Evolutionary conservation across 2,797 vertebrate species (phyloP), one percentile per base, ranked within the genome.

Genomic region (Lagocephalus sceleratus): DNA sequence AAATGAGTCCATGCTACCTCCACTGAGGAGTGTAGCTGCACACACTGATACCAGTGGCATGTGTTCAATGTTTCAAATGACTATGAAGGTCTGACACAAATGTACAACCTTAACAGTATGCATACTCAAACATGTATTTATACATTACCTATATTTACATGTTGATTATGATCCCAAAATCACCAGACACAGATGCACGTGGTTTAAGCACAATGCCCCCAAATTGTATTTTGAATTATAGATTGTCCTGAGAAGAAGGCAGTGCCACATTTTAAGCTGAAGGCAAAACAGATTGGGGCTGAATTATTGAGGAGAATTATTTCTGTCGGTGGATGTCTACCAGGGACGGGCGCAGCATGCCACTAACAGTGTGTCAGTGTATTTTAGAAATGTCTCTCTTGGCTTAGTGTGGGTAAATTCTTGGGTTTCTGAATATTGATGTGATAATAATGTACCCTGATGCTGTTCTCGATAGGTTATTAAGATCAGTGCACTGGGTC

Each of bases 401-500:
- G 69, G 73, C 66, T 21, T 50, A 56, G 49, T 82, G 44, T 58
- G 43, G 58, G 73, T 57, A 49, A 40, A 68, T 68, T 39, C 25
- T 55, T 14, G 19, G 51, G 35, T 60, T 8, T 65, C 32, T 60
- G 63, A 46, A 63, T 67, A 63, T 56, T 52, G 46, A 76, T 71
- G 62, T 55, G 47, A 51, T 20, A 45, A 20, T 40, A 2, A 32
- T 60, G 40, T 49, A 48, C 22, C 21, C 44, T 44, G 26, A 29
- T 43, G 40, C 38, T 71, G n/a, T 67, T 57, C 32, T 51, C 59
- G 60, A 5, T 22, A 99, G 97, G 97, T 98, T 63, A 82, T 99
- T 48, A 99, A 99, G 52, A 92, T 99, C 19, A 93, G 92, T 25
- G 88, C 94, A 65, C 90, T 97, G 8, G 97, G 97, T 57, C 97